Conservation (phyloP, 2,797 vertebrate species). For the Micromesistius poutassou region DNA sequence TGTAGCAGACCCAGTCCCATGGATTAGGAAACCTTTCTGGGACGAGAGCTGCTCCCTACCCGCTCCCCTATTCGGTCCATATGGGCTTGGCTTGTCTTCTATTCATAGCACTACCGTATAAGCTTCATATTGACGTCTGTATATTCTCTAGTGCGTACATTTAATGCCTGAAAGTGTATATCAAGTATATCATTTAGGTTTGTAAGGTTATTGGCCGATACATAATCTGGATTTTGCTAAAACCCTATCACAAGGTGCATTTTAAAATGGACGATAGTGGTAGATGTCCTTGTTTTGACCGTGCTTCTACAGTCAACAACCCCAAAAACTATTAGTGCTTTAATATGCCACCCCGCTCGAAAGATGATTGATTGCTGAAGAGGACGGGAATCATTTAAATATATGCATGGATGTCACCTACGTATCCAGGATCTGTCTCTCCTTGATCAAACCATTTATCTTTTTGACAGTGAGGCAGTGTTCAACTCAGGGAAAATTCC, state of each 20-base stretch:
- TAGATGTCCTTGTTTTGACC: conserved; percentile 24
- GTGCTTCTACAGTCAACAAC: conserved; percentile 19
- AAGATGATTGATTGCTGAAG: conserved; percentile 61
- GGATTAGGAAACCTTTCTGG: conserved; percentile 46
- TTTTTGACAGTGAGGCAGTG: conserved; percentile 68
- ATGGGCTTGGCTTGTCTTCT: conserved; percentile 5
- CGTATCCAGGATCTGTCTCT: conserved; percentile 57
- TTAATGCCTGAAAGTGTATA: neutral
- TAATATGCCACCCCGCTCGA: neutral
- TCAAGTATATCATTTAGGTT: neutral
- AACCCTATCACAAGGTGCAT: neutral
- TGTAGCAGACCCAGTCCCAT: conserved; percentile 45
- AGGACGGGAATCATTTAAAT: conserved; percentile 61
- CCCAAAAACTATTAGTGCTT: neutral
- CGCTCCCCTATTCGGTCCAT: conserved; percentile 12
- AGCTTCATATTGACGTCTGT: neutral
- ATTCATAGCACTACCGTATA: neutral
- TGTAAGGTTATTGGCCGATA: neutral
- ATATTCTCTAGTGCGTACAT: neutral
- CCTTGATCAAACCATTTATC: conserved; percentile 73
- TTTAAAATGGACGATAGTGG: too few species aligned
- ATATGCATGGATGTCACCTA: conserved; percentile 56
- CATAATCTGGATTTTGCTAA: neutral
- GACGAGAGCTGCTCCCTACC: conserved; percentile 3
- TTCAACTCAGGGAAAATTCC: conserved; percentile 57